Conservation (phyloP, 2,113 vertebrate genomes). For the Spilogale gracilis region DNA sequence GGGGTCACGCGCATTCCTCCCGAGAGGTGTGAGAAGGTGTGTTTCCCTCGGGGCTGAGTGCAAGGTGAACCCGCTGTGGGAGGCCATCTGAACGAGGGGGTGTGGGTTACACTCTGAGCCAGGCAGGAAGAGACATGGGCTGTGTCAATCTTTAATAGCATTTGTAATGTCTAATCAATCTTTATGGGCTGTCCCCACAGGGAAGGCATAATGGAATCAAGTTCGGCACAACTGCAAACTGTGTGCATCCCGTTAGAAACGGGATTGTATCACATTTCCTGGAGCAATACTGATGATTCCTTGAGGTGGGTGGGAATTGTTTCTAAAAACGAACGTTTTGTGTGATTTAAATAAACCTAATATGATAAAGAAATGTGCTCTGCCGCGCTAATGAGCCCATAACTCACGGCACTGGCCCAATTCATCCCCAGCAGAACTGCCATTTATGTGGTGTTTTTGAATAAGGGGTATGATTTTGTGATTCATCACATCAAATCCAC, state of each 20-base stretch:
- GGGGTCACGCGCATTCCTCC: fast-evolving
- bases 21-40: not conserved
- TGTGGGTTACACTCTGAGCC: not conserved
- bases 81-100: not conserved
- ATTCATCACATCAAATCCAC: not conserved
- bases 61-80: fast-evolving
- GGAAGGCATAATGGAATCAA: conserved; percentile 79
- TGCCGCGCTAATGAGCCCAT: conserved; percentile 43
- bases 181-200: conserved; percentile 74
- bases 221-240: conserved; percentile 68
- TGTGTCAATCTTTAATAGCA: conserved; percentile 58
- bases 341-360: conserved; percentile 76
- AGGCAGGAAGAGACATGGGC: fast-evolving
- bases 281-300: conserved; percentile 73
- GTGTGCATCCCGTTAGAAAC: conserved; percentile 72
- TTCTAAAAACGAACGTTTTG: conserved; percentile 75
- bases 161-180: conserved; percentile 82
- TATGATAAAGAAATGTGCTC: conserved; percentile 63
- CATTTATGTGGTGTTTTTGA: not conserved
- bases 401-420: not conserved
- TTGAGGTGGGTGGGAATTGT: conserved; percentile 77
- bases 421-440: not conserved
- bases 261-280: conserved; percentile 66
- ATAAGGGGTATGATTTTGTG: conserved; percentile 33
- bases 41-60: fast-evolving